phyloP scores from a whole-genome alignment of 2,113 vertebrate species.

The Electrona antarctica region DNA sequence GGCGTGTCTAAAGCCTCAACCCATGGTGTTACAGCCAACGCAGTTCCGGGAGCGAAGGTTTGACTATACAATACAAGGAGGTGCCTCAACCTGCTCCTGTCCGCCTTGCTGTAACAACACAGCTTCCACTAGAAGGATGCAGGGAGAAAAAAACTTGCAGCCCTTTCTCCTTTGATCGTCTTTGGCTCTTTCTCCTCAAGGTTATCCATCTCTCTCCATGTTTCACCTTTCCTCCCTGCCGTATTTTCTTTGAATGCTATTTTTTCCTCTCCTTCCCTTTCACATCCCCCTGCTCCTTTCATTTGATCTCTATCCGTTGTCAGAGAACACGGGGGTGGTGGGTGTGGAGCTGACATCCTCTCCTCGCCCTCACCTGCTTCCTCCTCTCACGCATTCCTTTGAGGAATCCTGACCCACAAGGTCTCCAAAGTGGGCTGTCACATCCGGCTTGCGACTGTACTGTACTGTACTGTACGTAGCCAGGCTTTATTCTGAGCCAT shows the following conservation, averaged over 20 bases:
- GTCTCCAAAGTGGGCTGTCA: slow-evolving; percentile 22
- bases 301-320: slow-evolving; percentile 17
- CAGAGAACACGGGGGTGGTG: not conserved
- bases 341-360: not conserved
- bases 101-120: too few relatives aligned
- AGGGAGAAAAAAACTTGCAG: not conserved
- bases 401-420: slow-evolving; percentile 13
- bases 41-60: too few relatives aligned
- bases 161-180: not conserved
- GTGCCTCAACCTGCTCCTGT: too few relatives aligned
- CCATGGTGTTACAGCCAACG: too few relatives aligned
- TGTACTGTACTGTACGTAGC: not conserved
- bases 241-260: not conserved
- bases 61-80: too few relatives aligned
- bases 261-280: not conserved
- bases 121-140: not conserved
- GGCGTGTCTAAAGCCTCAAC: too few relatives aligned
- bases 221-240: not conserved
- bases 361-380: not conserved
- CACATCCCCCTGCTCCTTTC: not conserved
- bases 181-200: not conserved
- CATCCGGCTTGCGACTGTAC: slow-evolving; percentile 31
- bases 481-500: slow-evolving; percentile 2
- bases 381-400: not conserved
- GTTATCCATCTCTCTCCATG: not conserved